Conservation (phyloP, 2,888 invertebrate genomes). For the Drosophila pegasa region DNA sequence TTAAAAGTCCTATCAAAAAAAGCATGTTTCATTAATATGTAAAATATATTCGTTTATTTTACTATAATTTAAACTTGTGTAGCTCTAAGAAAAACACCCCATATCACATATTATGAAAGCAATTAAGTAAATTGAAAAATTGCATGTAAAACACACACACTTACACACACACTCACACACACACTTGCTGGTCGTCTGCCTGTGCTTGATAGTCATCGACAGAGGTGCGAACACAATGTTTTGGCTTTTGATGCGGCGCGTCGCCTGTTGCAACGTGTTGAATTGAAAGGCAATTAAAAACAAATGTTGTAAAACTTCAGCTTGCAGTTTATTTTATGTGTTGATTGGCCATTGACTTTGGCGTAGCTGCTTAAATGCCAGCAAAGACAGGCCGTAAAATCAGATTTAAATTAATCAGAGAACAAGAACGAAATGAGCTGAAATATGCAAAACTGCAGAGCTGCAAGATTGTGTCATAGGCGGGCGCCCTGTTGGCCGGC, state of each 20-base stretch:
- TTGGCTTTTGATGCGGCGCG: constrained; percentile 37
- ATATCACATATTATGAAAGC: too few relatives aligned
- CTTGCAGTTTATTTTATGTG: constrained; percentile 35
- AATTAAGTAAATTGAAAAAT: constrained; percentile 75
- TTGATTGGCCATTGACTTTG: constrained; percentile 34
- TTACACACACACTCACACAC: not conserved
- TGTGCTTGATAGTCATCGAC: constrained; percentile 50
- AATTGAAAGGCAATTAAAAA: constrained; percentile 59
- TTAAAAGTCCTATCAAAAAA: too few relatives aligned
- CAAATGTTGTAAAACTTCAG: constrained; percentile 30
- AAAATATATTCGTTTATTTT: too few relatives aligned
- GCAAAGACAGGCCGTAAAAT: constrained; percentile 29
- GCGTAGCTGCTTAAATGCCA: constrained; percentile 51
- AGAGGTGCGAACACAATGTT: constrained; percentile 72
- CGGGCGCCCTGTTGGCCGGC: constrained; percentile 25
- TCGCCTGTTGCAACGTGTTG: constrained; percentile 32
- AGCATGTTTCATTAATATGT: too few relatives aligned
- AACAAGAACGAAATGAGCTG: not conserved
- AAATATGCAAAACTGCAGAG: constrained; percentile 34
- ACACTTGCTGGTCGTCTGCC: not conserved
- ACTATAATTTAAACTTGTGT: too few relatives aligned
- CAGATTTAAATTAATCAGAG: constrained; percentile 66
- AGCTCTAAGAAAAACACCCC: too few relatives aligned
- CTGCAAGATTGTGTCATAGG: constrained; percentile 43
- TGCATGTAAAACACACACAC: constrained; percentile 61